Evolutionary conservation across 2,797 vertebrate genomes (phyloP), one percentile per base, ranked within the genome.

Genomic region (Pseudotriccus pelzelni): DNA sequence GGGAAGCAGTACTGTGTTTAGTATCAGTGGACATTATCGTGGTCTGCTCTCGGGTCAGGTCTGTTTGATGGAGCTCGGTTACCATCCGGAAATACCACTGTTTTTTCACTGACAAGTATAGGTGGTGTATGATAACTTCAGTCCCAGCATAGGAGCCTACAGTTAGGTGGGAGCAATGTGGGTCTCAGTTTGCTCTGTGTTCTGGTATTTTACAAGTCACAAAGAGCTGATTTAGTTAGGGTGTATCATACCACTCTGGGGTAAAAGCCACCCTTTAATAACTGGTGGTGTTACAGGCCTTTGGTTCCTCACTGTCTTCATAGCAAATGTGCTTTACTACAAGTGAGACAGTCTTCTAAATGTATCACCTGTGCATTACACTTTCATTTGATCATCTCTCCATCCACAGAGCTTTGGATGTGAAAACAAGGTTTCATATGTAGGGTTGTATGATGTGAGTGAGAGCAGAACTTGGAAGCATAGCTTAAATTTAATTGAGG

Each of bases 311-410:
- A 0, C 79, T 74, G 41, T 73, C 60, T 21, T 73, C 34, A 4
- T 15, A 36, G 50, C 34, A 81, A 58, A 28, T 43, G 69, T 69
- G 39, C 58, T 85, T 64, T 73, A 14, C 39, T 41, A 2, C 4
- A 27, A 62, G 36, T 66, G 59, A 56, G 39, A 30, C 23, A 27
- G 52, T 49, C 41, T 81, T 73, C 28, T 73, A 19, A 83, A 46
- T 14, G 39, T 4, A 14, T n/a, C 5, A 1, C 34, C 39, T 50
- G 72, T 50, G 36, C 0, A 0, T 78, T 52, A 9, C 0, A 0
- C 56, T 73, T 74, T 39, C 32, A 2, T 58, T 44, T 53, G 55
- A 39, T 70, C 50, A 8, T 47, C 49, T 50, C 34, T 64, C 41
- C 66, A 25, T 63, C 59, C 50, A 23, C 28, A 22, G 41, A 50